A percentile compares a stretch with the other conserved stretches of the same genome.
phyloP scores from a whole-genome alignment of 2,113 vertebrate species.

The Phycodurus eques region DNA sequence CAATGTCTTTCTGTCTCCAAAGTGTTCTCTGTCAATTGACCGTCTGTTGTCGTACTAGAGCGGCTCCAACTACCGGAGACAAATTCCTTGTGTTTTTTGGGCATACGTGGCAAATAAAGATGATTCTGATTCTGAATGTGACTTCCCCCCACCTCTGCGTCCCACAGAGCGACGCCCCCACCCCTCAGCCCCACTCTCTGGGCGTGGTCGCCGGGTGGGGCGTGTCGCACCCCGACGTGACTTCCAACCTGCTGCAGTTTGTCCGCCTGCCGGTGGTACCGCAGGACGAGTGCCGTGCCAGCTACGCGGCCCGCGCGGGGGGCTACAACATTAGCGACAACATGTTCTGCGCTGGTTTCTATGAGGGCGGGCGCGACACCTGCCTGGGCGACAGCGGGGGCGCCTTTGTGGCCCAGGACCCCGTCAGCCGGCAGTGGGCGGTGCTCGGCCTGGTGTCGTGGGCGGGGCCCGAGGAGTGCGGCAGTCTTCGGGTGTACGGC shows the following conservation, averaged over 20 bases:
- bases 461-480: slow-evolving; percentile 92
- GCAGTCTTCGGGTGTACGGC: slow-evolving; percentile 90
- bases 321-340: slow-evolving; percentile 92
- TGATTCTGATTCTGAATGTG: not conserved
- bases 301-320: slow-evolving; percentile 85
- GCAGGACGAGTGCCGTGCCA: slow-evolving; percentile 83
- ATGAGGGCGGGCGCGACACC: slow-evolving; percentile 88
- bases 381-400: slow-evolving; percentile 95
- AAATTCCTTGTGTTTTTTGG: too few species aligned
- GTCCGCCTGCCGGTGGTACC: slow-evolving; percentile 92
- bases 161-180: slow-evolving; percentile 50
- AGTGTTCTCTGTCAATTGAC: too few species aligned
- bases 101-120: too few species aligned
- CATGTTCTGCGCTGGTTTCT: slow-evolving; percentile 97
- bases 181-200: slow-evolving; percentile 77
- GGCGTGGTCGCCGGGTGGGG: slow-evolving; percentile 96
- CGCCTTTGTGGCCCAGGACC: slow-evolving; percentile 84
- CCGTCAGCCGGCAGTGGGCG: slow-evolving; percentile 76
- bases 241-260: slow-evolving; percentile 83
- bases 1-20: too few species aligned
- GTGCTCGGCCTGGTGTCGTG: slow-evolving; percentile 93
- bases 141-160: not conserved
- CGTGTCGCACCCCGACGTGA: slow-evolving; percentile 75
- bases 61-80: too few species aligned
- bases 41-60: too few species aligned